These are phyloP conservation scores for Gambelia wislizenii DNA, from an alignment of 2,797 vertebrate genomes.

Conservation along the genomic window DNA sequence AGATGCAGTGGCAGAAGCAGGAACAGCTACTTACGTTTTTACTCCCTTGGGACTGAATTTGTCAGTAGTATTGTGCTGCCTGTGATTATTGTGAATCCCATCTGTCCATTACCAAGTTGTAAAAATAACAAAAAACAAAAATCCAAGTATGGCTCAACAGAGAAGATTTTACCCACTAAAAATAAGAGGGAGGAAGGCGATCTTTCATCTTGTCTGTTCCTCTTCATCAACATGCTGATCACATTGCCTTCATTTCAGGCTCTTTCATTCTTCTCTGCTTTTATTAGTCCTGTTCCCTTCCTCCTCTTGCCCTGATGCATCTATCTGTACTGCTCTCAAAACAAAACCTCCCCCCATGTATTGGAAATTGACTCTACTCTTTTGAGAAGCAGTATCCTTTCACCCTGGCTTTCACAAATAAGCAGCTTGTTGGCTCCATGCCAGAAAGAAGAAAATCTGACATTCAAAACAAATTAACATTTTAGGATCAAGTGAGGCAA, in stretches of 20 bases:
- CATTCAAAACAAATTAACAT: constrained; percentile 37
- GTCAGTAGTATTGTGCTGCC: constrained; percentile 17
- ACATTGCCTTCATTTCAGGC: constrained; percentile 79
- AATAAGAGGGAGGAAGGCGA: constrained; percentile 39
- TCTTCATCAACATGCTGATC: constrained; percentile 86
- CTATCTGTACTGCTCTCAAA: constrained; percentile 28
- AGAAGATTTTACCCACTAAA: constrained; percentile 80
- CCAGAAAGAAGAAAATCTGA: constrained; percentile 30
- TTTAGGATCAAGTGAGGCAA: constrained; percentile 54
- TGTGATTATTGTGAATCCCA: constrained; percentile 35
- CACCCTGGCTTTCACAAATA: constrained; percentile 18
- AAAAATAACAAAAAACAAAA: constrained; percentile 65
- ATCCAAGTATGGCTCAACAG: constrained; percentile 72
- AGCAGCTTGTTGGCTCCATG: constrained; percentile 34
- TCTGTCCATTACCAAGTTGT: constrained; percentile 36
- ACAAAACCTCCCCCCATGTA: constrained; percentile 51
- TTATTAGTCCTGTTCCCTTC: constrained; percentile 52
- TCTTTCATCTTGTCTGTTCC: constrained; percentile 80
- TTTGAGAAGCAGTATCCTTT: constrained; percentile 5
- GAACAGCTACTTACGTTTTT: constrained; percentile 22
- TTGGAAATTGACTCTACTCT: constrained; percentile 35
- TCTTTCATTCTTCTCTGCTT: constrained; percentile 54
- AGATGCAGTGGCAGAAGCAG: background rate
- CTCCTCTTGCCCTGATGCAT: constrained; percentile 42
- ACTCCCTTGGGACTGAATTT: constrained; percentile 24